Base-by-base conservation (phyloP, 2,113 vertebrate genomes). In the Ictalurus furcatus region DNA sequence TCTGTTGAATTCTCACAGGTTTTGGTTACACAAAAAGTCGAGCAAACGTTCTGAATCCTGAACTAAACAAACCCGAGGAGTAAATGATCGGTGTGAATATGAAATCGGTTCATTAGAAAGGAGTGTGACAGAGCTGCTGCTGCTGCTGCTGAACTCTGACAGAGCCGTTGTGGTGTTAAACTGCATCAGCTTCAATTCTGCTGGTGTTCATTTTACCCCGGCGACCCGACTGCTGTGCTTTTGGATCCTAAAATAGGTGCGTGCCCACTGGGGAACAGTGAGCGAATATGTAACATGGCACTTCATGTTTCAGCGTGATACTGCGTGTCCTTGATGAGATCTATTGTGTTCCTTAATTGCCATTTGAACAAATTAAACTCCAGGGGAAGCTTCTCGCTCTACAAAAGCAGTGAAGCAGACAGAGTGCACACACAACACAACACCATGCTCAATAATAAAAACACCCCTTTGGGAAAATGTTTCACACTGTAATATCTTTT, bases 261-360 rank as follows among this genome's bases (percentile, higher is more conserved):
- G 25, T 56, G 40, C 52, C 76, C 74, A 21, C 61, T 54, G 59
- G 61, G 76, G 40, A 67, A 52, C 19, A 28, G 40, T 37, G 6
- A 23, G 37, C 16, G 7, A 25, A 82, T 82, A 69, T 76, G 81
- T 61, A 67, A 40, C 82, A 65, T 25, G 37, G 30, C 82, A 52
- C 58, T 48, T 13, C 37, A 52, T 65, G 73, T 52, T 78, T 48
- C 71, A 5, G 69, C 1, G 30, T 44, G 85, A 58, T 28, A 13
- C 48, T 63, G 54, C 14, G 25, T 61, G 71, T 87, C 85, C 71
- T 87, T n/a, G 85, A 87, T 87, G 76, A 65, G 76, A 87, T 87
- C 61, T 79, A 54, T 81, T 87, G 76, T 87, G 54, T 69, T 54
- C 65, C 84, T 25, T 87, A 87, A 87, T 87, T 81, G 59, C 61